A percentile compares a stretch with the other conserved stretches of the same genome.
Conservation (phyloP, 2,113 vertebrate species). For the Panthera tigris region DNA sequence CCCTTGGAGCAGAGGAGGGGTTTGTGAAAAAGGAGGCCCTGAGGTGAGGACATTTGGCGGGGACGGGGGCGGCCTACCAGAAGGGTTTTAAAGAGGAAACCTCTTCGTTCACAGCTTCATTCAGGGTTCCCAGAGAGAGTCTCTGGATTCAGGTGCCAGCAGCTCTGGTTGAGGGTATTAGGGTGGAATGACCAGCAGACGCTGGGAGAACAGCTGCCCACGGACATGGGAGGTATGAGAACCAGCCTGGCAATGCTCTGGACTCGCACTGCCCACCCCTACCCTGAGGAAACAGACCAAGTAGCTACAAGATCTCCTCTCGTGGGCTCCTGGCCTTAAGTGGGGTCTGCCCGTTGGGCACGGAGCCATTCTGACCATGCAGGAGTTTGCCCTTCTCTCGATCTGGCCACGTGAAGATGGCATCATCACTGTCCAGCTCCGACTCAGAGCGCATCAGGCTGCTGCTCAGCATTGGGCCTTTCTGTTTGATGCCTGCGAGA, state of each 20-base stretch:
- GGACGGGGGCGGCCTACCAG: background rate
- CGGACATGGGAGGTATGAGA: conserved; percentile 55
- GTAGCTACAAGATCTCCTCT: conserved; percentile 86
- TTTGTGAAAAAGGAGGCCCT: conserved; percentile 53
- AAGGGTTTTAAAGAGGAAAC: conserved; percentile 51
- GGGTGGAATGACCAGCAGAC: background rate
- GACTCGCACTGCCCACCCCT: background rate
- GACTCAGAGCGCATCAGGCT: conserved; percentile 98
- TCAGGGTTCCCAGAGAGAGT: conserved; percentile 59
- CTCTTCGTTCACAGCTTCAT: conserved; percentile 81
- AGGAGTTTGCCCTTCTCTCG: conserved; percentile 95
- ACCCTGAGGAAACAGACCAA: background rate
- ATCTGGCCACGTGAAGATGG: conserved; percentile 94
- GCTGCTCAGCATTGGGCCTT: conserved; percentile 91
- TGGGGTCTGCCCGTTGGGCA: conserved; percentile 93
- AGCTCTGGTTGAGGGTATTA: conserved; percentile 52
- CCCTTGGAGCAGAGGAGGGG: background rate
- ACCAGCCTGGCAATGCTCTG: conserved; percentile 59
- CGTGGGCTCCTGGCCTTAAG: conserved; percentile 89
- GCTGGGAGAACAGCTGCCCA: conserved; percentile 12
- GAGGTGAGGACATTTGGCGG: conserved; percentile 44
- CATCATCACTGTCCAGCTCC: conserved; percentile 96
- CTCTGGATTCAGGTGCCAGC: conserved; percentile 85
- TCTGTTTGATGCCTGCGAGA: conserved; percentile 88
- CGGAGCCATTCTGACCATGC: conserved; percentile 93